Percentiles rank a stretch among this genome's conserved stretches.
These are phyloP conservation scores for Clarias magur DNA, from an alignment of 2,113 vertebrate genomes.

Conservation along the genomic window DNA sequence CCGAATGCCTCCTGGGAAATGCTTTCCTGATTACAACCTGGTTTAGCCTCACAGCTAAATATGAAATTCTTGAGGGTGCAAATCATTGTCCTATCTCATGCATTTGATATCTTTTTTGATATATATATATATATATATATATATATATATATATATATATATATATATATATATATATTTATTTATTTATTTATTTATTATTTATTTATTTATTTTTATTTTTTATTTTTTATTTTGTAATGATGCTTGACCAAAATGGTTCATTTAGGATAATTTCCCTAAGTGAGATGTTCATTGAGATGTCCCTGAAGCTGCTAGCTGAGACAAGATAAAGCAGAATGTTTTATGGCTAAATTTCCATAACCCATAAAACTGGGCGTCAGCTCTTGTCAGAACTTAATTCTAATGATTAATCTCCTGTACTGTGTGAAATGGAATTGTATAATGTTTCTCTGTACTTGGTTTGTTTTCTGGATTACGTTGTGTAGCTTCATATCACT, in stretches of 20 bases:
- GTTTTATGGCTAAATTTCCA: neutral
- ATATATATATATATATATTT: no score
- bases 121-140: no score
- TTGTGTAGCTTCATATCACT: neutral
- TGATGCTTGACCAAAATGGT: neutral
- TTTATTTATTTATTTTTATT: no score
- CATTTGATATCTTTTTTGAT: neutral
- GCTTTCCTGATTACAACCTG: conserved; percentile 48
- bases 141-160: no score
- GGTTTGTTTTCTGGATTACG: neutral
- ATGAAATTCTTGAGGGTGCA: no score
- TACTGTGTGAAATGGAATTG: neutral
- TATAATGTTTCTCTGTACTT: neutral
- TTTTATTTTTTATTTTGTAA: no score
- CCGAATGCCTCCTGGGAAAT: conserved; percentile 33
- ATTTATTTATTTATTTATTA: no score
- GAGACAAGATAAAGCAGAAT: neutral
- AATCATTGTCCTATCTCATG: neutral
- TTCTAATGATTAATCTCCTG: neutral
- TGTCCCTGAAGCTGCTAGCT: neutral
- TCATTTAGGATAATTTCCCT: neutral
- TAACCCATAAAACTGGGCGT: neutral
- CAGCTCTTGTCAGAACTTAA: neutral
- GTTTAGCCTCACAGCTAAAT: conserved; percentile 7
- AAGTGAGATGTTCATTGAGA: neutral